Conservation (phyloP, 2,113 vertebrate species). For the Prietella phreatophila region DNA sequence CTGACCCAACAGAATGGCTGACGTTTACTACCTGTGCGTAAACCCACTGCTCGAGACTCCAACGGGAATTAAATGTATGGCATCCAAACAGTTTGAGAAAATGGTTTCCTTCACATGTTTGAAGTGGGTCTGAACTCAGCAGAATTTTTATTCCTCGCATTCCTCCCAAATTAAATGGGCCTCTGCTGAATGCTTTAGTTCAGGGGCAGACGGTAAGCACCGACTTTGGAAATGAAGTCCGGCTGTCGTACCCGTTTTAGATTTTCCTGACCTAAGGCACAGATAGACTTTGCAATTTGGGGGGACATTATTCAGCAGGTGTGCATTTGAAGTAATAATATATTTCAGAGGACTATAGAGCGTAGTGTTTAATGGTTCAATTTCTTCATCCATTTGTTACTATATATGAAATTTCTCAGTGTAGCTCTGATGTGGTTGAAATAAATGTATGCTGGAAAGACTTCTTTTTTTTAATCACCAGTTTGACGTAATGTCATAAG, state of each 20-base stretch:
- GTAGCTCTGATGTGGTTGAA: neutral
- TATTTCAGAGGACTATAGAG: neutral
- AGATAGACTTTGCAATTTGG: neutral
- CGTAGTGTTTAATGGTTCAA: neutral
- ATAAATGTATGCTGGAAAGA: neutral
- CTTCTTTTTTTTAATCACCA: neutral
- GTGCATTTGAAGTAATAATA: neutral
- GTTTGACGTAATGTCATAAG: neutral
- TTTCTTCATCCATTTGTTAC: neutral
- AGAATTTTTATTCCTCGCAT: neutral
- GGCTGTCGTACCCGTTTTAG: neutral
- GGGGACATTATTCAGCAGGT: neutral
- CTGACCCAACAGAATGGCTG: neutral
- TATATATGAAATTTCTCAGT: neutral
- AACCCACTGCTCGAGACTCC: neutral
- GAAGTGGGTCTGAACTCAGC: neutral
- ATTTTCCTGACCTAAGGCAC: neutral
- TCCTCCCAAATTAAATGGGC: neutral
- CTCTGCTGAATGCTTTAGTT: conserved; percentile 4
- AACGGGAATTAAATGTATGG: neutral
- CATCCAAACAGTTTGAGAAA: neutral
- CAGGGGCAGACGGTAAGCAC: neutral
- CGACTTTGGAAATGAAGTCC: conserved; percentile 1
- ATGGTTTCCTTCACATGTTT: neutral
- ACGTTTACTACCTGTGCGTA: neutral